phyloP scores from a whole-genome alignment of 2,113 vertebrate species.

The Balaeniceps rex region DNA sequence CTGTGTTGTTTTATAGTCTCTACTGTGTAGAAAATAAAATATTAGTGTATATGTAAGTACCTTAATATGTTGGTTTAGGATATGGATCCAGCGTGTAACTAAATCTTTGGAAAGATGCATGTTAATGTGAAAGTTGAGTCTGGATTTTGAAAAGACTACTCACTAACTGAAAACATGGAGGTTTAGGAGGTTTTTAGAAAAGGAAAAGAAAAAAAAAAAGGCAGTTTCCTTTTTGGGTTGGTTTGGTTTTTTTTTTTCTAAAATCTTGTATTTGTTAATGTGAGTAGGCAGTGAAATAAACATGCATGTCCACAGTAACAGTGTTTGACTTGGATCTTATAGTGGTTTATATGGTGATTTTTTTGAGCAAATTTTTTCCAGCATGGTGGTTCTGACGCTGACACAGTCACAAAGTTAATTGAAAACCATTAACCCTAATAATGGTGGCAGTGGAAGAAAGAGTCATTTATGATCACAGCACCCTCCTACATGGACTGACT shows the following conservation, averaged over 20 bases:
- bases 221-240: fast-evolving
- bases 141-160: not conserved
- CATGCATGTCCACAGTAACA: not conserved
- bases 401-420: not conserved
- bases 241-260: not conserved
- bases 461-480: not conserved
- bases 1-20: not conserved
- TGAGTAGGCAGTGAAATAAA: not conserved
- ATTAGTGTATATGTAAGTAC: not conserved
- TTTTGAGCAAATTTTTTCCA: not conserved
- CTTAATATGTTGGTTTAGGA: not conserved
- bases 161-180: not conserved
- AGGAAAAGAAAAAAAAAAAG: too few relatives aligned
- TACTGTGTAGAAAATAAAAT: not conserved
- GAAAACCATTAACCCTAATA: not conserved
- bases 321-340: not conserved
- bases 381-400: not conserved
- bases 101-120: not conserved
- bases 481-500: not conserved
- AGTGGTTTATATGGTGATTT: not conserved
- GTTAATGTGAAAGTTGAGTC: not conserved
- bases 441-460: not conserved
- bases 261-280: not conserved
- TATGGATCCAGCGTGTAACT: not conserved
- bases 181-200: not conserved